Evolutionary conservation across 2,113 vertebrate genomes (phyloP), one percentile per base, ranked within the genome.

Genomic region (Gadus macrocephalus): DNA sequence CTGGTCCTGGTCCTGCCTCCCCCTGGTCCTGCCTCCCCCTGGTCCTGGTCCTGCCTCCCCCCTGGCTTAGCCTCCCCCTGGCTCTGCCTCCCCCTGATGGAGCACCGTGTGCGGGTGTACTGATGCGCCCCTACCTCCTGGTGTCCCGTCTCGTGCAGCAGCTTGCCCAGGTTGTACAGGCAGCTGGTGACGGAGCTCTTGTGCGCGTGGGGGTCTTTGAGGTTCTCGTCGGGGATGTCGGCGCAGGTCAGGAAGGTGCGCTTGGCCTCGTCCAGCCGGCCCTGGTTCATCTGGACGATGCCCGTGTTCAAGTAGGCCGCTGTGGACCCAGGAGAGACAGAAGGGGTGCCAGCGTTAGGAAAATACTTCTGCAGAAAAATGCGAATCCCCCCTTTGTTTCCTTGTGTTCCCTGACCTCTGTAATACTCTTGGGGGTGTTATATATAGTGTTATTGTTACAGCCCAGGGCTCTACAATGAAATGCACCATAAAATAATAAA

Each of bases 251-350:
- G 80, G 67, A 99, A 99, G 0, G 95, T 98, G 19, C 90, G 93
- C 75, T 93, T 95, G 75, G 97, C 95, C 85, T 99, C 97, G 16
- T 98, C 97, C 3, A 91, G 89, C 70, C 91, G 95, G 25, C 94
- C 97, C 90, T 97, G 96, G 82, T 96, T 99, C 97, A 98, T 98
- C 62, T 96, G 87, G 83, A 99, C 95, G 82, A 99, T 99, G 65
- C 97, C 97, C 0, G 97, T 99, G 91, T 99, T 99, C 93, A 99
- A 95, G 93, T 99, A 99, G 2, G 97, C 97, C 79, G 97, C 97
- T 99, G 87, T 25, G 5, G 58, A 59, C 31, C 38, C 64, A 76
- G 0, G 8, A 71, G 53, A 35, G 20, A 62, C 6, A 20, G 14
- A 62, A 8, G 22, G 61, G 4, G 62, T 75, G 69, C 68, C 25